Evolutionary conservation across 2,797 vertebrate species (phyloP), one percentile per base, ranked within the genome.

Genomic region (Enteromius mattozi): DNA sequence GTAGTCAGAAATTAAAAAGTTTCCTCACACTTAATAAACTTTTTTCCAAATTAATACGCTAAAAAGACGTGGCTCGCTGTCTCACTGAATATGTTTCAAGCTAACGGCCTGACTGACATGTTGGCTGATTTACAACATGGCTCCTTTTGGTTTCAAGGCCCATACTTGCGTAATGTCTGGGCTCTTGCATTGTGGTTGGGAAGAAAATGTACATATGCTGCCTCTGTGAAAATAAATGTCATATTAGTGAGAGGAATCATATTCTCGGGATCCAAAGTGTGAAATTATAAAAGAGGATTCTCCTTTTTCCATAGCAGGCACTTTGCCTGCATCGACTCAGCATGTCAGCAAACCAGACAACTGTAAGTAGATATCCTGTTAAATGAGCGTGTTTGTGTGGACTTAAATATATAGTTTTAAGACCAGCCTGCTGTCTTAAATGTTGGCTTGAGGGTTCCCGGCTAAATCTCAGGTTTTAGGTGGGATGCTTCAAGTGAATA

Each of bases 141-240:
- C 51, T 86, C 42, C 85, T 88, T 90, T 71, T 75, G 40, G 72
- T 88, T 89, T 84, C 59, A 87, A 86, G 33, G 78, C 86, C 78
- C 90, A 89, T 86, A 89, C 87, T 94, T 94, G 89, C 84, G 92
- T 94, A 92, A 94, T 87, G 93, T 95, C 94, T 95, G 92, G 92
- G 91, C 83, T 90, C 82, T 88, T 88, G 87, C 88, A 56, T 91
- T 87, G 88, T 75, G 92, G 84, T 87, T 80, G 33, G 40, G 71
- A 33, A 49, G 69, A 27, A 86, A 75, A 70, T 65, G 71, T 75
- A 86, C 87, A 86, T 19, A 84, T 82, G 49, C 87, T 80, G 59
- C 19, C 89, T 90, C 91, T 91, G 91, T 86, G 91, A 89, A 93
- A 88, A 83, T 84, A 88, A 90, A 93, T 89, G 88, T 88, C 85